Percentiles rank a stretch among this genome's conserved stretches.
Conservation (phyloP, 2,888 invertebrate species). For the Pterostichus madidus region DNA sequence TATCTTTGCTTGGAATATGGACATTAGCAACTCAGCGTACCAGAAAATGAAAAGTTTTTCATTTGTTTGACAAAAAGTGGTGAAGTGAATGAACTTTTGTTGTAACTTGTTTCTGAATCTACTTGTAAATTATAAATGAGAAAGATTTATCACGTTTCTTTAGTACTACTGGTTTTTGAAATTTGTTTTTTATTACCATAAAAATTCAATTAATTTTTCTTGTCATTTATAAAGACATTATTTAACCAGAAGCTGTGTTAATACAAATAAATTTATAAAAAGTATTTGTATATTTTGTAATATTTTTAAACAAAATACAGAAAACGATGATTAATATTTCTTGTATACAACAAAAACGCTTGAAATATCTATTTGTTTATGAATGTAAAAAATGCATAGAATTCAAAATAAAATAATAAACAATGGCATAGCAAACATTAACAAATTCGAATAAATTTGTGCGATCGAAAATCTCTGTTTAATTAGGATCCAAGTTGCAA, state of each 20-base stretch:
- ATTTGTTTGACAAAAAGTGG: constrained; percentile 1
- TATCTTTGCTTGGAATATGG: constrained; percentile 45
- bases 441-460: background rate
- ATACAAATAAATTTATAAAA: background rate
- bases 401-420: background rate
- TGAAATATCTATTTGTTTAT: background rate
- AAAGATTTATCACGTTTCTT: constrained; percentile 37
- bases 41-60: constrained; percentile 62
- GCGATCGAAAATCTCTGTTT: constrained; percentile 21
- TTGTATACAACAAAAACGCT: background rate
- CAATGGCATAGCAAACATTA: constrained; percentile 15
- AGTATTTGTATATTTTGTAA: background rate
- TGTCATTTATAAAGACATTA: constrained; percentile 12
- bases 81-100: constrained; percentile 57
- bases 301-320: too few species aligned
- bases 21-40: constrained; percentile 52
- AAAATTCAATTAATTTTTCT: constrained; percentile 38
- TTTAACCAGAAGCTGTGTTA: constrained; percentile 3
- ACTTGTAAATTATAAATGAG: constrained; percentile 37
- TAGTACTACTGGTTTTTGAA: constrained; percentile 13
- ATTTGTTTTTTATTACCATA: background rate
- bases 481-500: constrained; percentile 24
- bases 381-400: background rate
- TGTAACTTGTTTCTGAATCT: constrained; percentile 25
- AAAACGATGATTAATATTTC: background rate